Conservation (phyloP, 2,888 invertebrate genomes). For the Orthosia cruda region DNA sequence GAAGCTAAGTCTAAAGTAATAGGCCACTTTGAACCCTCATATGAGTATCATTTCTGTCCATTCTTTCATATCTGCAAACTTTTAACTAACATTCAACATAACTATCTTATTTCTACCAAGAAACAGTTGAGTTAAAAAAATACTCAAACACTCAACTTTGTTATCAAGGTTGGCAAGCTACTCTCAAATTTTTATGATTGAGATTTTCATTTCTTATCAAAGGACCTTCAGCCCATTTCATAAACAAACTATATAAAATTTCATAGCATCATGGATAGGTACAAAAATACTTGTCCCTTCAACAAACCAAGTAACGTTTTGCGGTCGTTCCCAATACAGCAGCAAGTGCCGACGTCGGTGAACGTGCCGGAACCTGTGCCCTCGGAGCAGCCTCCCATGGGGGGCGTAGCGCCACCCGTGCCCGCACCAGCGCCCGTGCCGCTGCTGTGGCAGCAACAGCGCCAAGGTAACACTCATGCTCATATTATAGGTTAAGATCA, state of each 20-base stretch:
- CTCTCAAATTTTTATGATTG: not conserved
- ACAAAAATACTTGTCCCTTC: not conserved
- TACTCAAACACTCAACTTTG: not conserved
- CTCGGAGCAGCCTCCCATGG: conserved; percentile 64
- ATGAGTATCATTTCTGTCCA: conserved; percentile 8
- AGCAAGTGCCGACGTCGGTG: conserved; percentile 53
- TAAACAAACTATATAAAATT: not conserved
- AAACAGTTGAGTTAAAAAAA: not conserved
- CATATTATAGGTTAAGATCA: not conserved
- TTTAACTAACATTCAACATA: not conserved
- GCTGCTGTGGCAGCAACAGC: conserved; percentile 88
- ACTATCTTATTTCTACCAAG: not conserved
- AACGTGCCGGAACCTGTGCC: conserved; percentile 52
- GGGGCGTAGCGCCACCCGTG: conserved; percentile 71
- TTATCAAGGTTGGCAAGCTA: not conserved
- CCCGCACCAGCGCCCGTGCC: conserved; percentile 85
- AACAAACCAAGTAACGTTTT: conserved; percentile 1
- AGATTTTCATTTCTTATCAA: not conserved
- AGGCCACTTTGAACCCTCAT: not conserved
- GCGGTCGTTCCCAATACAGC: conserved; percentile 39
- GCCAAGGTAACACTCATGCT: conserved; percentile 80
- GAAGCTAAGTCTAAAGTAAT: not conserved
- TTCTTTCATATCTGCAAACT: not conserved
- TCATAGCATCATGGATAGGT: conserved; percentile 5
- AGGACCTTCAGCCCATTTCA: conserved; percentile 1